Conservation (phyloP, 2,797 vertebrate genomes). For the Staurois parvus region DNA sequence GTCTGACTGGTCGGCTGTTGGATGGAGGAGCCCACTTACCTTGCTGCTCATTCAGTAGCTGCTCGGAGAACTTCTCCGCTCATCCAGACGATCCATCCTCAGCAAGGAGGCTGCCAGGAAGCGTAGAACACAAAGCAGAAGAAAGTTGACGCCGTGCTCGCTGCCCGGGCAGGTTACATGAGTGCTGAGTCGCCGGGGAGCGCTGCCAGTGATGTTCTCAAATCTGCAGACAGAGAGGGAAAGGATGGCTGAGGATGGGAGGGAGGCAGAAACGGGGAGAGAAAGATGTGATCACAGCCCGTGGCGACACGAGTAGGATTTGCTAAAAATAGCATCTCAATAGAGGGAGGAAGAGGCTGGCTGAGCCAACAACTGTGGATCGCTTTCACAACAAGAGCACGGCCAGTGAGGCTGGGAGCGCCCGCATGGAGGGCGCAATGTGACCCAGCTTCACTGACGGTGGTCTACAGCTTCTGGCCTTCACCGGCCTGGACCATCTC, state of each 20-base stretch:
- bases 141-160: conserved; percentile 68
- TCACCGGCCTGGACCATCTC: no score
- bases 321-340: conserved; percentile 82
- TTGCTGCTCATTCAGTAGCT: conserved; percentile 32
- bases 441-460: neutral
- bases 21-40: conserved; percentile 23
- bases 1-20: neutral
- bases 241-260: conserved; percentile 57
- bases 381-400: conserved; percentile 63
- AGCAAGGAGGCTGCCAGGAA: conserved; percentile 25
- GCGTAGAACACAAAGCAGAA: neutral
- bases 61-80: conserved; percentile 68
- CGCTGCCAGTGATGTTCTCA: conserved; percentile 57
- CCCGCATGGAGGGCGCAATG: neutral
- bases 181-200: conserved; percentile 37
- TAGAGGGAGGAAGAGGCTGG: conserved; percentile 67
- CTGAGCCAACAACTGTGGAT: conserved; percentile 63
- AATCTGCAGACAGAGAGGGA: conserved; percentile 58
- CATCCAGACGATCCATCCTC: conserved; percentile 73
- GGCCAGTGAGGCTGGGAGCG: conserved; percentile 59
- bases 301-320: conserved; percentile 74
- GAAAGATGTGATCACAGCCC: conserved; percentile 71
- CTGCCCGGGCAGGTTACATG: conserved; percentile 17
- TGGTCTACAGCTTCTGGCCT: no score
- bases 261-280: conserved; percentile 36